A percentile compares a stretch with the other conserved stretches of the same genome.
phyloP scores from a whole-genome alignment of 2,113 vertebrate species.

The Heloderma charlesbogerti region DNA sequence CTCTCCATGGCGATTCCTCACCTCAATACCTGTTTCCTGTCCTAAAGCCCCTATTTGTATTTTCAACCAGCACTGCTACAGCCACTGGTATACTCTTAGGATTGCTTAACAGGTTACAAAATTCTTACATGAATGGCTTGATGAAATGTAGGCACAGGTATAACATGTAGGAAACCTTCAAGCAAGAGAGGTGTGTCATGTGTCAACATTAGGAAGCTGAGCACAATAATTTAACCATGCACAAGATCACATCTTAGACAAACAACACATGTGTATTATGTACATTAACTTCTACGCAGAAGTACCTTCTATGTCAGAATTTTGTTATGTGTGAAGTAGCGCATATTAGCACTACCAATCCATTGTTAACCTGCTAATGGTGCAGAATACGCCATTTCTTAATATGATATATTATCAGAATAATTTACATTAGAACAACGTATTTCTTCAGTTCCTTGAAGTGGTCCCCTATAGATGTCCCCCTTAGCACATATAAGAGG shows the following conservation, averaged over 20 bases:
- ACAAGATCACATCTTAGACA: not conserved
- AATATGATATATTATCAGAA: not conserved
- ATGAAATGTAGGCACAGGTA: too few species aligned
- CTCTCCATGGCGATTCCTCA: not conserved
- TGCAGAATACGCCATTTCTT: not conserved
- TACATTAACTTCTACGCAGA: not conserved
- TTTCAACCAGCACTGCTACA: not conserved
- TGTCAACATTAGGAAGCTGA: not conserved
- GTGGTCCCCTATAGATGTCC: not conserved
- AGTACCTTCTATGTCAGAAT: not conserved
- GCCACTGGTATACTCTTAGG: constrained; percentile 47
- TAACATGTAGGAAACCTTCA: not conserved
- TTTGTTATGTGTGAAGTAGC: not conserved
- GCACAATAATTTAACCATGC: not conserved
- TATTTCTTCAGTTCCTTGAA: not conserved
- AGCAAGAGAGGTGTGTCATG: not conserved
- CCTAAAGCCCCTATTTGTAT: not conserved
- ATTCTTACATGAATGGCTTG: not conserved
- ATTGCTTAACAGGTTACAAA: not conserved
- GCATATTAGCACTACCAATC: not conserved
- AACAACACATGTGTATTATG: not conserved
- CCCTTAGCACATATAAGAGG: too few species aligned
- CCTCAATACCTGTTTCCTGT: not conserved
- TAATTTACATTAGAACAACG: not conserved
- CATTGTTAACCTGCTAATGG: not conserved